phyloP scores from a whole-genome alignment of 2,797 vertebrate species.

The Crenuchus spilurus region DNA sequence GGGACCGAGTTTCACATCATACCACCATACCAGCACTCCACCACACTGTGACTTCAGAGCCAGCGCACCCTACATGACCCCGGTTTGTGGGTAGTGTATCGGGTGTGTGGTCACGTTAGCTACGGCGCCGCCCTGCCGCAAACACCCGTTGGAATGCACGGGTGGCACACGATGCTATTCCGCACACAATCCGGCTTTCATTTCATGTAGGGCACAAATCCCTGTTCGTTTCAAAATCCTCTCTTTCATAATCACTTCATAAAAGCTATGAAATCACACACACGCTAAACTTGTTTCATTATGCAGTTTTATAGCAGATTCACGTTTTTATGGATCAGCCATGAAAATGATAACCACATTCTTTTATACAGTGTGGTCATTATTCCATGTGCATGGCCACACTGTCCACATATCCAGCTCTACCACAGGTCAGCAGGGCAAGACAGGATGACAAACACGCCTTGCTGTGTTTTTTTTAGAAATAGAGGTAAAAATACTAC shows the following conservation, averaged over 20 bases:
- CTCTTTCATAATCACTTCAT: slow-evolving; percentile 71
- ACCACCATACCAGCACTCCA: slow-evolving; percentile 38
- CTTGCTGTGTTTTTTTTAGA: not conserved
- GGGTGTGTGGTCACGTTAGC: slow-evolving; percentile 70
- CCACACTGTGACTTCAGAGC: slow-evolving; percentile 75
- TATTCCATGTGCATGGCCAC: slow-evolving; percentile 56
- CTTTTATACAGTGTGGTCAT: slow-evolving; percentile 59
- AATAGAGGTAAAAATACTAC: not conserved
- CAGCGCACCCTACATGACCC: slow-evolving; percentile 70
- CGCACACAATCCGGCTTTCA: slow-evolving; percentile 45
- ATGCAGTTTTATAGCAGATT: slow-evolving; percentile 59
- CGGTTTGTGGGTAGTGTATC: slow-evolving; percentile 76
- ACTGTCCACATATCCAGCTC: slow-evolving; percentile 37
- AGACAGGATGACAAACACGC: not conserved
- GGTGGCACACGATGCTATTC: slow-evolving; percentile 67
- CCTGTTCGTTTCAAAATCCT: slow-evolving; percentile 45
- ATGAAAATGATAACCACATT: slow-evolving; percentile 59
- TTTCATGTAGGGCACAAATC: slow-evolving; percentile 64
- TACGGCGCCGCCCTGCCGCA: slow-evolving; percentile 68
- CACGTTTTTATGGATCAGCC: slow-evolving; percentile 35
- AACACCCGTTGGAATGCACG: slow-evolving; percentile 69
- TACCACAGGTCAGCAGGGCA: slow-evolving; percentile 39
- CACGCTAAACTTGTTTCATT: slow-evolving; percentile 75
- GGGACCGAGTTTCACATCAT: not conserved
- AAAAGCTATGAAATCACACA: slow-evolving; percentile 70